Percentiles rank a stretch among this genome's conserved stretches.
Evolutionary conservation across 2,888 invertebrate genomes (phyloP).

Genomic region (Platypus cylindrus): DNA sequence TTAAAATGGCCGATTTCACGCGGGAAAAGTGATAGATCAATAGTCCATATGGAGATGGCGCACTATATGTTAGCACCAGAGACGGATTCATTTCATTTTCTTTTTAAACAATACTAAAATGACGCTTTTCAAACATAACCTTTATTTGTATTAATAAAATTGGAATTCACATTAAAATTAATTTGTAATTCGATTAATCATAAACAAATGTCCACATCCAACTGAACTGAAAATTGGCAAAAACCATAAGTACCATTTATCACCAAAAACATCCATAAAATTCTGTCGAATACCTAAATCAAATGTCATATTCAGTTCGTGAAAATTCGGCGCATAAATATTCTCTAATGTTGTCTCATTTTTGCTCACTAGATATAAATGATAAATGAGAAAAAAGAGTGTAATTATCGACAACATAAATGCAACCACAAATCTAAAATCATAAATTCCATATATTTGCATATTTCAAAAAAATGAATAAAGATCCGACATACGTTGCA

Average conservation of each 20-base stretch:
- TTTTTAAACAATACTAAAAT: too few relatives aligned
- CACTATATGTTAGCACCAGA: too few relatives aligned
- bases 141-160: too few relatives aligned
- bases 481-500: conserved; percentile 6
- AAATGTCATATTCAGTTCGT: conserved; percentile 18
- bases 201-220: conserved; percentile 20
- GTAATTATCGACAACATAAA: conserved; percentile 13
- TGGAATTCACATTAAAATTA: too few relatives aligned
- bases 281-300: conserved; percentile 21
- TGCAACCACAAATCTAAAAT: conserved; percentile 14
- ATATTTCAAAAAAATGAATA: too few relatives aligned
- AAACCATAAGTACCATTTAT: conserved; percentile 19
- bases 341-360: conserved; percentile 25
- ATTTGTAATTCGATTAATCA: too few relatives aligned
- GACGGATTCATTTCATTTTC: too few relatives aligned
- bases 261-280: conserved; percentile 20
- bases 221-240: conserved; percentile 18
- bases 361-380: conserved; percentile 15
- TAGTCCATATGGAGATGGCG: too few relatives aligned
- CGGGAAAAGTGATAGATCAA: too few relatives aligned
- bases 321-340: conserved; percentile 15
- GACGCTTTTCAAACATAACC: too few relatives aligned
- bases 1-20: too few relatives aligned
- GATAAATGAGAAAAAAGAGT: conserved; percentile 17
- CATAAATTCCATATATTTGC: too few relatives aligned